Evolutionary conservation across 1,140 invertebrate genomes (phyloP).

Genomic region (Ceratina calcarata): DNA sequence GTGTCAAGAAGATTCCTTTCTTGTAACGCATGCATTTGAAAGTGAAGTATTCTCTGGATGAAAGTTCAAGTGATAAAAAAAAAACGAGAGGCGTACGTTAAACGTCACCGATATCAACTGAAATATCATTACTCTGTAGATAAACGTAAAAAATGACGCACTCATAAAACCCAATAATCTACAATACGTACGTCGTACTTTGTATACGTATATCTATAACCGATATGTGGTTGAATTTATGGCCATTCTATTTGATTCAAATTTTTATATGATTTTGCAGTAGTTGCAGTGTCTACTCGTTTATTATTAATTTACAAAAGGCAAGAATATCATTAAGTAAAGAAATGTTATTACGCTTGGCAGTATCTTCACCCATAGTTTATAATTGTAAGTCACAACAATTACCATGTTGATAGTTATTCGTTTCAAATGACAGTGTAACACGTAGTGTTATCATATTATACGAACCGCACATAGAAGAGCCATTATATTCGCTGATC

Average conservation of each 20-base stretch:
- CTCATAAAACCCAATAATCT: neutral
- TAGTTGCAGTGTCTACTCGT: too few relatives aligned
- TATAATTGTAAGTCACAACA: too few relatives aligned
- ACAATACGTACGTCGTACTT: neutral
- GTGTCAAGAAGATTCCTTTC: neutral
- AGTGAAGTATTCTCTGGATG: neutral
- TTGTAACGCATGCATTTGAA: neutral
- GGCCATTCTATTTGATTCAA: too few relatives aligned
- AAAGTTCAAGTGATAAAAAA: neutral
- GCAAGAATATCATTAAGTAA: too few relatives aligned
- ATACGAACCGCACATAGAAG: neutral
- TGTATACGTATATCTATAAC: neutral
- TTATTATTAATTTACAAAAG: too few relatives aligned
- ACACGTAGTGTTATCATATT: too few relatives aligned
- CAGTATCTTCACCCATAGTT: too few relatives aligned
- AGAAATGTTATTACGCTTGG: too few relatives aligned
- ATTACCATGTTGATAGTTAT: too few relatives aligned
- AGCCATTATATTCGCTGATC: neutral
- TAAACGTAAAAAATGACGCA: slow-evolving; percentile 4
- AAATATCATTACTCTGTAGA: neutral
- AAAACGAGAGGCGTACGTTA: slow-evolving; percentile 42
- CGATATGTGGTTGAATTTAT: too few relatives aligned
- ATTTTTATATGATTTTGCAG: too few relatives aligned
- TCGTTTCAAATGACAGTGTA: too few relatives aligned
- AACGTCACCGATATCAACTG: neutral